Percentiles rank a stretch among this genome's conserved stretches.
These are phyloP conservation scores for Sycophaga agraensis DNA, from an alignment of 1,140 invertebrate genomes.

Conservation along the genomic window DNA sequence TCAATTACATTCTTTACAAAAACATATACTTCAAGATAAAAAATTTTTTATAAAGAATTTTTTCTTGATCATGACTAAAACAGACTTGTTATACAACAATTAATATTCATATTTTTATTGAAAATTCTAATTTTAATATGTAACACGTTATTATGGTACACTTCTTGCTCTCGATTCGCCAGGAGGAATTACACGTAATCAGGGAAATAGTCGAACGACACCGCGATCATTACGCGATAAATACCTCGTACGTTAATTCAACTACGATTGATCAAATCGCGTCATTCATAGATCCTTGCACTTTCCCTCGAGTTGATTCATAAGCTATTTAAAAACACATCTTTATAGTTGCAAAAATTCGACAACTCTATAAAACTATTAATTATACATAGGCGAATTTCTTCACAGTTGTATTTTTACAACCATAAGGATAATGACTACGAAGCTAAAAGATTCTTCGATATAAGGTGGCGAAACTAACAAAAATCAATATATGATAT, in stretches of 20 bases:
- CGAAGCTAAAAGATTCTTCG: conserved; percentile 2
- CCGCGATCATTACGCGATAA: neutral
- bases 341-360: conserved; percentile 8
- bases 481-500: neutral
- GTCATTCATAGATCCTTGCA: too few species aligned
- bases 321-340: neutral
- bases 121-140: conserved; percentile 24
- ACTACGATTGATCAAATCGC: neutral
- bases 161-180: conserved; percentile 30
- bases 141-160: conserved; percentile 30
- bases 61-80: too few species aligned
- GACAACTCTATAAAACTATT: conserved; percentile 5
- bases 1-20: too few species aligned
- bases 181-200: conserved; percentile 27
- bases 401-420: neutral
- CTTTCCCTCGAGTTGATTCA: too few species aligned
- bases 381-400: conserved; percentile 11
- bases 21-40: conserved; percentile 1
- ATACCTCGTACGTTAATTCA: too few species aligned
- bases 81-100: conserved; percentile 2
- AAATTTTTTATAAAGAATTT: conserved; percentile 18
- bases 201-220: conserved; percentile 14
- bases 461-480: neutral
- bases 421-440: neutral
- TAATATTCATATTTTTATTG: conserved; percentile 21